A percentile compares a stretch with the other conserved stretches of the same genome.
Conservation (phyloP, 2,113 vertebrate species). For the Spea bombifrons region DNA sequence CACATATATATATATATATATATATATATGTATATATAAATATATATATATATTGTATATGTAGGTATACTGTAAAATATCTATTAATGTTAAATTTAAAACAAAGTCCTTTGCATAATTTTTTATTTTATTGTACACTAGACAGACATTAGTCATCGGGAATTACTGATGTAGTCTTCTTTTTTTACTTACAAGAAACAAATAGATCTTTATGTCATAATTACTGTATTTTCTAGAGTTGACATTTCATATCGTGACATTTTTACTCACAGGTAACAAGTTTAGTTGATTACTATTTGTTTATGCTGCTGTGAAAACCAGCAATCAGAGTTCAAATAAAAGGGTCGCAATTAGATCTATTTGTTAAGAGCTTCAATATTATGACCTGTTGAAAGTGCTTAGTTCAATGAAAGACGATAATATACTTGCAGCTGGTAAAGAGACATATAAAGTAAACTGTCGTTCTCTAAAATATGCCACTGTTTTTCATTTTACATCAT, state of each 20-base stretch:
- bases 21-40: too few relatives aligned
- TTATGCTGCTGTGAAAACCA: conserved; percentile 85
- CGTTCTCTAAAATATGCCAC: conserved; percentile 69
- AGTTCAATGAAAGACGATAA: conserved; percentile 78
- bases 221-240: conserved; percentile 76
- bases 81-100: too few relatives aligned
- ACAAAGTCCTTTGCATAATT: too few relatives aligned
- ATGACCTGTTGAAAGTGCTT: conserved; percentile 80
- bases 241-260: conserved; percentile 79
- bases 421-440: conserved; percentile 73
- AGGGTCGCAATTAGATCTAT: conserved; percentile 89
- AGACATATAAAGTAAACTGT: conserved; percentile 71
- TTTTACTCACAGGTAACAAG: conserved; percentile 75
- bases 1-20: too few relatives aligned
- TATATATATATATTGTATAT: too few relatives aligned
- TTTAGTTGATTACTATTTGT: conserved; percentile 87
- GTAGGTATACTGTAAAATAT: too few relatives aligned
- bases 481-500: conserved; percentile 41
- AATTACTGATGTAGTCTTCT: conserved; percentile 59
- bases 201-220: conserved; percentile 71
- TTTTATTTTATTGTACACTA: background rate
- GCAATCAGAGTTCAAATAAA: conserved; percentile 85
- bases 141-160: conserved; percentile 55
- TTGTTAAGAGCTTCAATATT: conserved; percentile 81
- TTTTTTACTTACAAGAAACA: conserved; percentile 69